A percentile compares a stretch with the other conserved stretches of the same genome.
phyloP scores from a whole-genome alignment of 2,797 vertebrate species.

The Typhlichthys subterraneus region DNA sequence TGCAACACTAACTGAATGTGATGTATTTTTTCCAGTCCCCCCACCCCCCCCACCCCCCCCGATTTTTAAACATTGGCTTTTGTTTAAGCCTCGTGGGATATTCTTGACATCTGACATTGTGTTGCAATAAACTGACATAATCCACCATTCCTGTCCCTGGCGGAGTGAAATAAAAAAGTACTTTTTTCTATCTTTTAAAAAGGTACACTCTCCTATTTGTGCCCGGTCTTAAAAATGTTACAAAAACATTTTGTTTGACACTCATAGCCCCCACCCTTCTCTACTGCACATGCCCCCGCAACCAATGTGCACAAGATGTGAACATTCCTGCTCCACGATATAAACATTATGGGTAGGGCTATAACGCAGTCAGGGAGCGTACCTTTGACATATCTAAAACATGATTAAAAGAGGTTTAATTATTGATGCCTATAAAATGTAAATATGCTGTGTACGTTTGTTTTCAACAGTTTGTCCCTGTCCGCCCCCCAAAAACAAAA shows the following conservation, averaged over 20 bases:
- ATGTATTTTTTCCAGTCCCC: slow-evolving; percentile 29
- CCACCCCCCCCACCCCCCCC: slow-evolving; percentile 3
- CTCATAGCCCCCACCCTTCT: too few species aligned
- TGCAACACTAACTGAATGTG: slow-evolving; percentile 44
- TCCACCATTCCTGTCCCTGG: slow-evolving; percentile 31
- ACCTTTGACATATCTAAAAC: slow-evolving; percentile 11
- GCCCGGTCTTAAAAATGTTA: too few species aligned
- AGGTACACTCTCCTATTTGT: too few species aligned
- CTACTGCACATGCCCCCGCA: too few species aligned
- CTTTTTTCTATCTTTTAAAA: slow-evolving; percentile 25
- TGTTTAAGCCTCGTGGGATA: slow-evolving; percentile 20
- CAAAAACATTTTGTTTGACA: too few species aligned
- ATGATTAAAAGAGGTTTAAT: slow-evolving; percentile 23
- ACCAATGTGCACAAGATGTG: not conserved
- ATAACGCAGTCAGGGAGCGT: too few species aligned
- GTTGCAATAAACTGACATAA: slow-evolving; percentile 26
- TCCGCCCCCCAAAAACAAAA: slow-evolving; percentile 30
- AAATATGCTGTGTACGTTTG: slow-evolving; percentile 47
- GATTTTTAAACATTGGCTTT: slow-evolving; percentile 50
- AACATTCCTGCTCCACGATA: not conserved
- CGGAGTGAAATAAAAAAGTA: slow-evolving; percentile 17
- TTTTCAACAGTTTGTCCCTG: slow-evolving; percentile 4
- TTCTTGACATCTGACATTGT: slow-evolving; percentile 41
- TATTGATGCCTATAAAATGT: slow-evolving; percentile 52
- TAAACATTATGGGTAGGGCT: too few species aligned